Evolutionary conservation across 2,888 invertebrate genomes (phyloP).

Genomic region (Drosophila glabriapex): DNA sequence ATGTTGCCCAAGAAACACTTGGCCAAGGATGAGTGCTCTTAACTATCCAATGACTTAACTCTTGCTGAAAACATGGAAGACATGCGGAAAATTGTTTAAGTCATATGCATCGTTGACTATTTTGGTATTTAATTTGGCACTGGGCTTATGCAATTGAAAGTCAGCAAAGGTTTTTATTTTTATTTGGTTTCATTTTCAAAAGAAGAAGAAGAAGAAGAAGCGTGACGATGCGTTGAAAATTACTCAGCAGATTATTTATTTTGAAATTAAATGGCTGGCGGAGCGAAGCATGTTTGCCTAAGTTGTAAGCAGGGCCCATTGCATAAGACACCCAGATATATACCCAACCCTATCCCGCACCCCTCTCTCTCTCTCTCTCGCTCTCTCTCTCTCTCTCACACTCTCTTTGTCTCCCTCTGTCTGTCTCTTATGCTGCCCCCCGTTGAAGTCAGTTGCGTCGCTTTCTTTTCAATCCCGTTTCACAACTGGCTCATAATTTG

Average conservation of each 20-base stretch:
- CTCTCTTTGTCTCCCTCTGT: not conserved
- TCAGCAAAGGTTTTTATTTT: constrained; percentile 31
- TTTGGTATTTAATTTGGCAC: constrained; percentile 57
- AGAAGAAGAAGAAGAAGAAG: constrained; percentile 42
- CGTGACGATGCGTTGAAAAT: constrained; percentile 77
- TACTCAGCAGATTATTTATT: constrained; percentile 56
- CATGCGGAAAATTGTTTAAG: constrained; percentile 61
- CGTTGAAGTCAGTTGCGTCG: constrained; percentile 42
- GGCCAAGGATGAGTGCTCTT: not conserved
- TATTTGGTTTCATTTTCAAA: not conserved
- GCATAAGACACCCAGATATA: constrained; percentile 56
- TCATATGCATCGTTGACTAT: constrained; percentile 42
- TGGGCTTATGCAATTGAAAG: constrained; percentile 63
- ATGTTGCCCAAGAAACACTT: not conserved
- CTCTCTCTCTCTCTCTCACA: not conserved
- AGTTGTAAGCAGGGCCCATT: constrained; percentile 68
- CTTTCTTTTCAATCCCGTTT: constrained; percentile 69
- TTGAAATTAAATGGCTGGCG: constrained; percentile 74
- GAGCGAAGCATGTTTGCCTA: constrained; percentile 65
- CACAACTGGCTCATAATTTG: constrained; percentile 74
- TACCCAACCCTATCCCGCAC: not conserved
- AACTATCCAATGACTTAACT: constrained; percentile 13
- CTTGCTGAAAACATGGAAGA: constrained; percentile 40
- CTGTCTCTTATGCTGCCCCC: not conserved
- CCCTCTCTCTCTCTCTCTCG: not conserved